Evolutionary conservation across 2,797 vertebrate genomes (phyloP).

Genomic region (Sebastes ruberrimus): DNA sequence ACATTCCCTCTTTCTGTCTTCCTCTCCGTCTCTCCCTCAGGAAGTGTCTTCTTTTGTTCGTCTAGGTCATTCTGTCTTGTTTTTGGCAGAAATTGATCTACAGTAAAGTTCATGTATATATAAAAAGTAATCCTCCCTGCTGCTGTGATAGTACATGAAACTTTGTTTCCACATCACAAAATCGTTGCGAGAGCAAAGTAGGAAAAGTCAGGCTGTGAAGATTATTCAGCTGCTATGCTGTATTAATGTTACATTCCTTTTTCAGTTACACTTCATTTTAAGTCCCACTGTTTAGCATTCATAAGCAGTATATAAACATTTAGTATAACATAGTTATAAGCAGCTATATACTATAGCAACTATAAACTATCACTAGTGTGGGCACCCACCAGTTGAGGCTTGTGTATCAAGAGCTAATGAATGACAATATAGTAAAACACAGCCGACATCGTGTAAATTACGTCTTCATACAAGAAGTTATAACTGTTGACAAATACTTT

Average conservation of each 20-base stretch:
- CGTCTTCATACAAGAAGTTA: background rate
- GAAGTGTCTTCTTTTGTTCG: slow-evolving; percentile 53
- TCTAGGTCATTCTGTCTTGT: slow-evolving; percentile 55
- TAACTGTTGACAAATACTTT: background rate
- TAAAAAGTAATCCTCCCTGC: slow-evolving; percentile 19
- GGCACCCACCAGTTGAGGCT: background rate
- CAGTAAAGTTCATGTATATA: slow-evolving; percentile 23
- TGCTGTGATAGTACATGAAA: background rate
- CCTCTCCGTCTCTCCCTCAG: slow-evolving; percentile 49
- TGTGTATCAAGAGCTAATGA: background rate
- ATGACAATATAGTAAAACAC: background rate
- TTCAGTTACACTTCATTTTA: background rate
- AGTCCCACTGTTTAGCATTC: background rate
- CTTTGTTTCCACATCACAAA: slow-evolving; percentile 21
- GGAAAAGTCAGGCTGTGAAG: background rate
- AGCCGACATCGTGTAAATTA: background rate
- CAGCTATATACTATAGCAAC: background rate
- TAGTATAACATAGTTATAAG: too few relatives aligned
- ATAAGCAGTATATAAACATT: background rate
- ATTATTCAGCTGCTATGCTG: background rate
- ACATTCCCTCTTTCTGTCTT: slow-evolving; percentile 43
- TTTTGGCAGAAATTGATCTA: slow-evolving; percentile 45
- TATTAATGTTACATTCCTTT: background rate
- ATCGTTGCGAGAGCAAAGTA: background rate
- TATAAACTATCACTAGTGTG: background rate